Evolutionary conservation across 2,797 vertebrate genomes (phyloP), one percentile per base, ranked within the genome.

Genomic region (Hippoglossus hippoglossus): DNA sequence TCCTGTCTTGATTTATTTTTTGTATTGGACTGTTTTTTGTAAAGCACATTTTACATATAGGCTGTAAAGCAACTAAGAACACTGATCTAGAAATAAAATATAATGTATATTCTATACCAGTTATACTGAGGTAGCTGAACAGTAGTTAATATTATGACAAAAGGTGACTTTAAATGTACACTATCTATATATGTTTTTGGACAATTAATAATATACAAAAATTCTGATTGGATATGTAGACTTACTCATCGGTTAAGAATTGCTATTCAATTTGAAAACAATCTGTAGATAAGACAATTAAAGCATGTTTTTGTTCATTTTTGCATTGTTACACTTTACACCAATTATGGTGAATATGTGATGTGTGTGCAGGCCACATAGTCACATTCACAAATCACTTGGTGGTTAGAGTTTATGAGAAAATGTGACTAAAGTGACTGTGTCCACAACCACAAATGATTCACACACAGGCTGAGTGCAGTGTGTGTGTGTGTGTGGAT

Each of bases 321-420:
- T n/a, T 39, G 8, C 3, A 18, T 10, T 34, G n/a, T 61, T 24
- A 19, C 6, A 19, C 41, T 36, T 11, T 21, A 18, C 15, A 49
- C 47, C 15, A 21, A 49, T 49, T 34, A 15, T 59, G 24, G 4
- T 13, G 4, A 58, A 49, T 31, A 52, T 28, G 10, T 68, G 44
- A 41, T 56, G 36, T 39, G 36, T 70, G 18, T 31, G 28, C 13
- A n/a, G 9, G 12, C 16, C 16, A 21, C 54, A n/a, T 25, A n/a
- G n/a, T 31, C 24, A 61, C 44, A 28, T 15, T 60, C n/a, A 57
- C 11, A 9, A 79, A 64, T 56, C 22, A 71, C 34, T 64, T 25
- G 39, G 63, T 9, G 63, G 69, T 82, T 57, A 36, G 36, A 56
- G 39, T 67, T 81, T 69, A 41, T 18, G 67, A 21, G 56, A 56